phyloP scores from a whole-genome alignment of 2,888 invertebrate genomes.

The Podotricha telesiphe region DNA sequence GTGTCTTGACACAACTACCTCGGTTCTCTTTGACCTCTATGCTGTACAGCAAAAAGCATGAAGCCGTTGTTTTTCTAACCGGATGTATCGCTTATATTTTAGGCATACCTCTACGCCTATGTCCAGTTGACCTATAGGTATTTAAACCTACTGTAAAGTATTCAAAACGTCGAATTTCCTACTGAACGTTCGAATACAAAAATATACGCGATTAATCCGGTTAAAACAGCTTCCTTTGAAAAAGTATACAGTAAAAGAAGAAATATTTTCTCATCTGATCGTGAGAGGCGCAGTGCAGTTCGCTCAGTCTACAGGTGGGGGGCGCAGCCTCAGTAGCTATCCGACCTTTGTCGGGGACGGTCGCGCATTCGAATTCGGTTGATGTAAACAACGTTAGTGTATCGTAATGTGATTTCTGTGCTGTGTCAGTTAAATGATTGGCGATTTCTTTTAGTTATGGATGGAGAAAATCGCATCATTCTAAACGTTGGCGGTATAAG shows the following conservation, averaged over 20 bases:
- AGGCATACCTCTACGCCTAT: too few species aligned
- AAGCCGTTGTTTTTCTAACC: too few species aligned
- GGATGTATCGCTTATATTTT: too few species aligned
- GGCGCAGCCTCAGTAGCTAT: conserved; percentile 57
- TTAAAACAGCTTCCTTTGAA: too few species aligned
- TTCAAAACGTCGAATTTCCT: too few species aligned
- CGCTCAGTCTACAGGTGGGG: conserved; percentile 78
- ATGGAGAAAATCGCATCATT: conserved; percentile 96
- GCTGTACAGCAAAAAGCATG: background rate
- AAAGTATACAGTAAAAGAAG: background rate
- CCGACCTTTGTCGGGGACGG: conserved; percentile 55
- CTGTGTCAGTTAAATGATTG: conserved; percentile 41
- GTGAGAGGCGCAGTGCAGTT: conserved; percentile 67
- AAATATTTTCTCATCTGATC: background rate
- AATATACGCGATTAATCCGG: too few species aligned
- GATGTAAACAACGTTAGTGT: conserved; percentile 20
- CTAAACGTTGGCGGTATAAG: conserved; percentile 97
- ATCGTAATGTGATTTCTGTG: conserved; percentile 27
- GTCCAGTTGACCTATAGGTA: too few species aligned
- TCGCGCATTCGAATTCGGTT: conserved; percentile 44
- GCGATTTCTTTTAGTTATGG: conserved; percentile 79
- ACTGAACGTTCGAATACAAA: too few species aligned
- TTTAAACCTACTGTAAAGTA: too few species aligned
- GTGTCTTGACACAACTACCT: too few species aligned
- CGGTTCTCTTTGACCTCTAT: background rate